A percentile compares a stretch with the other conserved stretches of the same genome.
Conservation (phyloP, 2,797 vertebrate species). For the Cryptoblepharus egeriae region DNA sequence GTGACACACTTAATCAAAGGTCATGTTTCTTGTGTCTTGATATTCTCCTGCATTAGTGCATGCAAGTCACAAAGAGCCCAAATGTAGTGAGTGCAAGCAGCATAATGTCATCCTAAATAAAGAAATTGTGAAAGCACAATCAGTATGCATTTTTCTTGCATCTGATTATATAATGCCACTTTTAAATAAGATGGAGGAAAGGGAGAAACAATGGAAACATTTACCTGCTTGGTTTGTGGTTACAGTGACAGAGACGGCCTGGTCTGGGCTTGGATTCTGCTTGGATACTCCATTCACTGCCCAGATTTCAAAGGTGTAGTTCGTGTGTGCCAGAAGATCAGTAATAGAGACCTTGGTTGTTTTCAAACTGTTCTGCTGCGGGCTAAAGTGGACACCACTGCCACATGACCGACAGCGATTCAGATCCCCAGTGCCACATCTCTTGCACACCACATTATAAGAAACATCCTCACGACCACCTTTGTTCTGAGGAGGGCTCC, state of each 20-base stretch:
- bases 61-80: background rate
- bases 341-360: constrained; percentile 93
- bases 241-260: constrained; percentile 93
- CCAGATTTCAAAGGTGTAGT: constrained; percentile 98
- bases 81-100: background rate
- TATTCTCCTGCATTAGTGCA: background rate
- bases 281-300: constrained; percentile 94
- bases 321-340: constrained; percentile 95
- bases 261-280: constrained; percentile 90
- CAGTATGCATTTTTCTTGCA: background rate
- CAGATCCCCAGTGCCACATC: constrained; percentile 83
- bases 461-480: constrained; percentile 93
- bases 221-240: constrained; percentile 98
- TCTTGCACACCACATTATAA: constrained; percentile 94
- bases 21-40: background rate
- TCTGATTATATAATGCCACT: constrained; percentile 26
- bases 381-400: constrained; percentile 91
- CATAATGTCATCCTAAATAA: constrained; percentile 18
- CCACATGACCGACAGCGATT: constrained; percentile 90
- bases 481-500: constrained; percentile 88
- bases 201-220: constrained; percentile 3
- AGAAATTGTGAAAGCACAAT: constrained; percentile 51
- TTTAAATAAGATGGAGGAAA: background rate
- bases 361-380: constrained; percentile 89
- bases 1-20: background rate